Base-by-base conservation (phyloP, 2,797 vertebrate species). In the Telmatherina bonti region DNA sequence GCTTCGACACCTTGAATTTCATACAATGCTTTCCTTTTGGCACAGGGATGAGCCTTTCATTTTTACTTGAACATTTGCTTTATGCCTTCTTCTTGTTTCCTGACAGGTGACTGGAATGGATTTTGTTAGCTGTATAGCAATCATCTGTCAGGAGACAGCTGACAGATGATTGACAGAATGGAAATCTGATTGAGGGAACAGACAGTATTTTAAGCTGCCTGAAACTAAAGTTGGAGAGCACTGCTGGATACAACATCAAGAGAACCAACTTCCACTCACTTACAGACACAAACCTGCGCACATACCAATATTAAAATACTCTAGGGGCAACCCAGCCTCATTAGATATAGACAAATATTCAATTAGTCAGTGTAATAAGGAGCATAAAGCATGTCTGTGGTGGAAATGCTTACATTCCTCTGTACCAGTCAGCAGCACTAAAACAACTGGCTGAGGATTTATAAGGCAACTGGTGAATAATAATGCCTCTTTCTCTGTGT, bases 331-430 rank as follows among this genome's bases (percentile, higher is more conserved):
- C 62, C 75, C 38, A 85, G 84, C 74, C 86, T 88, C 81, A 90
- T 92, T 91, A 90, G 68, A 81, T 74, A 89, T 72, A 88, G 84
- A 85, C 82, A 88, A 90, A 89, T 78, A 89, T 88, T 89, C 80
- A 89, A 88, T 91, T 91, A 91, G 86, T 86, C 79, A 76, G 52
- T 74, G 62, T 89, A 91, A 89, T 76, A 68, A 85, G 64, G 59
- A 79, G 81, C 80, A 89, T 90, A 88, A 91, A 89, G 71, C 84
- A 87, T 71, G 84, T 79, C 78, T 74, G 76, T 71, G 57, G 61
- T 64, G 47, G 70, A 67, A 82, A 85, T 70, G 72, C 65, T 76
- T 72, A 76, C 49, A 67, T 71, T 81, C 56, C 55, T 73, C 61
- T 71, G 66, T 76, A 68, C 74, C 67, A 81, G 84, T 85, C 83